A percentile compares a stretch with the other conserved stretches of the same genome.
These are phyloP conservation scores for Addax nasomaculatus DNA, from an alignment of 2,113 vertebrate species.

Conservation along the genomic window DNA sequence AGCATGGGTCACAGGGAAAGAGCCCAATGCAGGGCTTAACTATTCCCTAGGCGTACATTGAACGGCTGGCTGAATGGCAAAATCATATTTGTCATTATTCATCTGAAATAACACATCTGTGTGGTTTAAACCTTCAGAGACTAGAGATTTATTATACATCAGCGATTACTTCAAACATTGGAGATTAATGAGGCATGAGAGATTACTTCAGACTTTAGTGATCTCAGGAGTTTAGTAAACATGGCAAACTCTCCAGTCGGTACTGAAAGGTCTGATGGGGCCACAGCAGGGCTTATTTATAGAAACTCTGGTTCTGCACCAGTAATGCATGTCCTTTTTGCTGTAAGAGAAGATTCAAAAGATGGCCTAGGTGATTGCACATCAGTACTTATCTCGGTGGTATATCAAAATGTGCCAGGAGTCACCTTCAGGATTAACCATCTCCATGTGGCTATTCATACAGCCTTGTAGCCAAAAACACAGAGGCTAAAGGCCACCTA, in stretches of 20 bases:
- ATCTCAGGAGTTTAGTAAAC: constrained; percentile 58
- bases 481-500: neutral
- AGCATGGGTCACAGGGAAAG: too few relatives aligned
- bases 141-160: constrained; percentile 62
- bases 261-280: neutral
- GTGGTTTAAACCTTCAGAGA: constrained; percentile 47
- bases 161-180: constrained; percentile 48
- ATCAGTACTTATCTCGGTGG: neutral
- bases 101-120: constrained; percentile 48
- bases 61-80: constrained; percentile 1
- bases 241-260: constrained; percentile 4
- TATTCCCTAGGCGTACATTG: neutral
- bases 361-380: neutral
- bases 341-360: neutral
- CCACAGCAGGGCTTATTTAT: neutral
- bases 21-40: neutral
- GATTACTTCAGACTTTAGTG: constrained; percentile 54
- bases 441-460: neutral
- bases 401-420: neutral
- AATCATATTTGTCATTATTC: neutral
- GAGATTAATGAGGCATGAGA: constrained; percentile 63
- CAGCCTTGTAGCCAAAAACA: neutral
- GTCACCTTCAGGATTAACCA: neutral
- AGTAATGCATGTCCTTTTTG: neutral
- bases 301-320: constrained; percentile 23